Evolutionary conservation across 2,797 vertebrate species (phyloP), one percentile per base, ranked within the genome.

Genomic region (Phrynocephalus vlangalii): DNA sequence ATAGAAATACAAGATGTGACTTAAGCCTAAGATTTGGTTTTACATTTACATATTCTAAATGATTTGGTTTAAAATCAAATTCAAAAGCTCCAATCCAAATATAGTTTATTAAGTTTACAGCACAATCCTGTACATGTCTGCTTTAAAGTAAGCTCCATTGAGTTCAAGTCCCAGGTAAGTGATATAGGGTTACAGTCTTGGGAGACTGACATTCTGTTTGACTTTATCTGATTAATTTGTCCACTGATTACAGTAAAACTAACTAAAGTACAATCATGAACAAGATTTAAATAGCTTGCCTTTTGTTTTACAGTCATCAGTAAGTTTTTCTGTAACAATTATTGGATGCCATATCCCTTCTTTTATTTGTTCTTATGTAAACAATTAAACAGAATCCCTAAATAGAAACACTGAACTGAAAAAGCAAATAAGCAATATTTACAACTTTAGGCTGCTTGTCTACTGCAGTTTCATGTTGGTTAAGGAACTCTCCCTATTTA

Each of bases 1-100:
- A 84, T 33, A 85, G 91, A 91, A 91, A 94, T 90, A 91, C 92
- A 76, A 90, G 83, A 88, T 91, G 89, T 5, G 92, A 22, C 90
- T 91, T 91, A 91, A 92, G 88, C 5, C 80, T 76, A 88, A 66
- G 84, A 75, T 71, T 87, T 76, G 50, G 26, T 38, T 87, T 79
- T 84, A 60, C 81, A 87, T 87, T 48, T 71, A 86, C 79, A 3
- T 85, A 87, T 83, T 91, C 86, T 87, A 68, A 38, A 33, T 50
- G 18, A 18, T 86, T 79, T 75, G 22, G 33, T 20, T 0, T 4
- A 0, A 72, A 86, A 52, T 52, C 87, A 79, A n/a, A 84, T 38
- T 67, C 0, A 78, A 38, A 77, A 76, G 3, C 73, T 56, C 44
- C 50, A 72, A 73, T 78, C 50, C 11, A 68, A 56, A 85, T 76